Percentiles rank a stretch among this genome's conserved stretches.
Evolutionary conservation across 2,797 vertebrate species (phyloP).

Genomic region (Trachurus trachurus): DNA sequence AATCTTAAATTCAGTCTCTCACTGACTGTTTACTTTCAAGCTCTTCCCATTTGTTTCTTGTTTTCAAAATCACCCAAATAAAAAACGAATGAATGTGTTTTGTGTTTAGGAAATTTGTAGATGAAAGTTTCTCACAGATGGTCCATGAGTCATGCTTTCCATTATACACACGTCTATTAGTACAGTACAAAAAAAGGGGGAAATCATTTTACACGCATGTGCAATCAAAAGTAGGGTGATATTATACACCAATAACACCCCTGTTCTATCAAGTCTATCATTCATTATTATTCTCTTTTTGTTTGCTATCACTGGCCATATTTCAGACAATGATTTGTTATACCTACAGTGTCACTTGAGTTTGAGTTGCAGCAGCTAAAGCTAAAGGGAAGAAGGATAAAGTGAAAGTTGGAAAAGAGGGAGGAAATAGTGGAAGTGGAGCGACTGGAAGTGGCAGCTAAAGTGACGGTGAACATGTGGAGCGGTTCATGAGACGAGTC

Average conservation of each 20-base stretch:
- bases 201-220: background rate
- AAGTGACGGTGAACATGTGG: too few relatives aligned
- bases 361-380: too few relatives aligned
- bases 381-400: too few relatives aligned
- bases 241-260: too few relatives aligned
- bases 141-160: background rate
- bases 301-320: background rate
- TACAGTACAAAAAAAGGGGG: background rate
- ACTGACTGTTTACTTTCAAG: background rate
- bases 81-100: background rate
- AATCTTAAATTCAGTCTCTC: conserved; percentile 1
- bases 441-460: too few relatives aligned
- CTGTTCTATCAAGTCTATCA: too few relatives aligned
- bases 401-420: too few relatives aligned
- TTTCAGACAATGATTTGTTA: background rate
- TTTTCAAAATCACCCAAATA: background rate
- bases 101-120: background rate
- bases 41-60: background rate
- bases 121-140: background rate
- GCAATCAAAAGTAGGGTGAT: background rate
- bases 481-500: too few relatives aligned
- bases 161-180: background rate
- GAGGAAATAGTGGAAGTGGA: too few relatives aligned
- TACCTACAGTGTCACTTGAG: too few relatives aligned
- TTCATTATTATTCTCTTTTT: background rate